These are phyloP conservation scores for Scolopax mira DNA, from an alignment of 2,113 vertebrate species.

Conservation along the genomic window DNA sequence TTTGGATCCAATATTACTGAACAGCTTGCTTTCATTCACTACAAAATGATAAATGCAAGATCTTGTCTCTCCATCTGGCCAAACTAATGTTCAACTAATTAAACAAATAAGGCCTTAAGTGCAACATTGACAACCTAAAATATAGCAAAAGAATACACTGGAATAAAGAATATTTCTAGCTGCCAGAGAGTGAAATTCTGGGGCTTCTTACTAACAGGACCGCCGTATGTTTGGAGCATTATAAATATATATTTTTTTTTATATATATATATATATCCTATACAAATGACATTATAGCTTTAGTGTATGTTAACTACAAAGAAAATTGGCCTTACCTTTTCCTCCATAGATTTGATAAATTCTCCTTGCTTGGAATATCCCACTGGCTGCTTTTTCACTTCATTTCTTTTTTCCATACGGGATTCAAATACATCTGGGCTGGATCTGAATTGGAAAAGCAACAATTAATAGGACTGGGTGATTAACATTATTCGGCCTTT, in stretches of 20 bases:
- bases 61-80: background rate
- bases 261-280: background rate
- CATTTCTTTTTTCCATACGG: constrained; percentile 79
- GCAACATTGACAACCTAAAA: background rate
- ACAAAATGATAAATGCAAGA: background rate
- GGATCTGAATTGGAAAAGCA: constrained; percentile 70
- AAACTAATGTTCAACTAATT: background rate
- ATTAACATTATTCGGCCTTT: background rate
- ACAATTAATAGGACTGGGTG: background rate
- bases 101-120: background rate
- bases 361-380: constrained; percentile 87
- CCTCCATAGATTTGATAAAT: constrained; percentile 83
- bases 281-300: background rate
- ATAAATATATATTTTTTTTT: background rate
- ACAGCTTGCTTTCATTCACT: background rate
- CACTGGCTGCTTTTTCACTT: constrained; percentile 79
- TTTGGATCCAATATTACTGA: background rate
- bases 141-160: background rate
- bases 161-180: background rate
- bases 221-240: background rate
- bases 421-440: constrained; percentile 85
- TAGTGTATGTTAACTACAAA: background rate
- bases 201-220: background rate
- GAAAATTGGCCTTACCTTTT: constrained; percentile 73
- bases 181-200: background rate